Evolutionary conservation across 2,797 vertebrate genomes (phyloP), one percentile per base, ranked within the genome.

Genomic region (Falco cherrug): DNA sequence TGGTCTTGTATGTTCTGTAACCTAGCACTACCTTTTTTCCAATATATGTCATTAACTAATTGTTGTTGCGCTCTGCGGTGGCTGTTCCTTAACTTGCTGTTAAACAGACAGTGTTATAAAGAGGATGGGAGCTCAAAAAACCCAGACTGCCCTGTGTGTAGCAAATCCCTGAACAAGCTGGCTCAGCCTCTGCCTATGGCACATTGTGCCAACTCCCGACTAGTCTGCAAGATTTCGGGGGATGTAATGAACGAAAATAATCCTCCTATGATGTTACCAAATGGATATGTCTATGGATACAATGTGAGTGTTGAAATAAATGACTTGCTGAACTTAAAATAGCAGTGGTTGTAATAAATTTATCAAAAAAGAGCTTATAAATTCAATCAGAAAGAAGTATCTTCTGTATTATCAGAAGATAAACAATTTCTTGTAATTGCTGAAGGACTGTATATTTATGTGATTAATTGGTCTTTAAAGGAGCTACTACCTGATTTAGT

Each of bases 181-280:
- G 99, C 99, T 33, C 99, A 99, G 97, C 99, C 99, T 11, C 98
- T 99, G 73, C 99, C 99, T 31, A 99, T 99, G 99, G 99, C 99
- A 70, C 99, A 99, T 96, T 99, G 99, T 51, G 99, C 99, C 98
- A 99, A 99, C 98, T 99, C 99, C 67, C 99, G 99, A 95, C 98
- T 99, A 97, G 99, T 99, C 94, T 99, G 99, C 97, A 99, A 99
- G 98, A 99, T 99, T 98, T 99, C 99, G 0, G 99, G 99, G 41
- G 99, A 99, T 74, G 99, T 99, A 81, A 99, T 99, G 99, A 99
- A 99, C 18, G 99, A 99, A 98, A 99, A 99, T 98, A 99, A 99
- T 97, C 99, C 99, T 43, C 99, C 99, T 16, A 99, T 99, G 99
- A 99, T 99, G 99, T 98, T 99, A 97, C 99, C 99, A 97, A 99